Percentiles rank a stretch among this genome's conserved stretches.
These are phyloP conservation scores for Macrobrachium rosenbergii DNA, from an alignment of 1,140 invertebrate species.

Conservation along the genomic window DNA sequence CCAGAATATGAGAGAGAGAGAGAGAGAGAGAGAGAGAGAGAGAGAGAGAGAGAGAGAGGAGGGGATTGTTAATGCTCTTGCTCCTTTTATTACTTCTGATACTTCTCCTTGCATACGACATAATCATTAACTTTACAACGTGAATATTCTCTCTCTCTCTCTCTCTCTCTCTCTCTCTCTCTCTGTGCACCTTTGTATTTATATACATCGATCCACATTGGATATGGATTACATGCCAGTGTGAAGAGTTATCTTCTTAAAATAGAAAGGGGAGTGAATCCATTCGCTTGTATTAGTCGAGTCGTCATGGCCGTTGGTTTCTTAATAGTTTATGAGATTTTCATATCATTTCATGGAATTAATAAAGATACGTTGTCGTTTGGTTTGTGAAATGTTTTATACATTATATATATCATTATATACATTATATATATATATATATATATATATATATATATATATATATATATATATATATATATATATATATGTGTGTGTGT, in stretches of 20 bases:
- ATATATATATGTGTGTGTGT: background rate
- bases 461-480: constrained; percentile 24
- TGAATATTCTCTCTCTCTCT: background rate
- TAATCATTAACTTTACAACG: too few species aligned
- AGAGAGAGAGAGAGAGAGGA: background rate
- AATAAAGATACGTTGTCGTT: background rate
- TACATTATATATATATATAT: constrained; percentile 20
- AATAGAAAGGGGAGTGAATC: background rate
- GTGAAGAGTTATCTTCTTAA: background rate
- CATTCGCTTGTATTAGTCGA: too few species aligned
- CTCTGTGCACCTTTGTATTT: background rate
- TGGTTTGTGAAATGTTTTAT: background rate
- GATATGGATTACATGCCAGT: background rate
- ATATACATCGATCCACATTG: background rate
- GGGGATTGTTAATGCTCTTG: background rate
- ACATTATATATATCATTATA: background rate
- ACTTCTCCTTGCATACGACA: too few species aligned
- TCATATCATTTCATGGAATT: background rate
- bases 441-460: constrained; percentile 4
- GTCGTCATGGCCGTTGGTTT: background rate
- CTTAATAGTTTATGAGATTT: background rate
- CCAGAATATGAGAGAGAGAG: background rate
- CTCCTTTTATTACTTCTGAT: background rate
- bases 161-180: constrained; percentile 19
- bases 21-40: background rate